phyloP scores from a whole-genome alignment of 2,113 vertebrate species.

The Heliornis fulica region DNA sequence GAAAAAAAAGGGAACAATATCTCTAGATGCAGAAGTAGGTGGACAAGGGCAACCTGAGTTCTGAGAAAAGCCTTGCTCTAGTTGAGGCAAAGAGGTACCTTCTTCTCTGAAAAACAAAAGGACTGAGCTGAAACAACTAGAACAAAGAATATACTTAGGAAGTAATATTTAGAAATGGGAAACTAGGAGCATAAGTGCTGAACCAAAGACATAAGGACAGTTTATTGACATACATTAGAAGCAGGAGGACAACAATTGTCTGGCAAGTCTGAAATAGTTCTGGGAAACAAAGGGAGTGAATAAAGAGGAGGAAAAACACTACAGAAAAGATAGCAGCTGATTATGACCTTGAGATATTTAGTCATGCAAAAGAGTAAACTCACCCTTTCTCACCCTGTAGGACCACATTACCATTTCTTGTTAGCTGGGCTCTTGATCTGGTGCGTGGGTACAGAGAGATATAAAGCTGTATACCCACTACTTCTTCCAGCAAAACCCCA shows the following conservation, averaged over 20 bases:
- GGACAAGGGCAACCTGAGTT: neutral
- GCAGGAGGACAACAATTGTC: neutral
- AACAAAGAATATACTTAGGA: neutral
- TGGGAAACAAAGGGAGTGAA: slow-evolving; percentile 26
- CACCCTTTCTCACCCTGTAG: neutral
- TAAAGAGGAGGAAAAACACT: neutral
- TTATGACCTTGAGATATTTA: neutral
- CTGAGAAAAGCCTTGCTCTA: neutral
- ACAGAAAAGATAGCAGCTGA: neutral
- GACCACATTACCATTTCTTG: neutral
- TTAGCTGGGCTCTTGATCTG: neutral
- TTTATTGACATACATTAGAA: neutral
- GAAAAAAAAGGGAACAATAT: neutral
- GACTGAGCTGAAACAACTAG: neutral
- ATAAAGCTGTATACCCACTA: neutral
- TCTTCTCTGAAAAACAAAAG: neutral
- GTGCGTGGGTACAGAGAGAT: too few relatives aligned
- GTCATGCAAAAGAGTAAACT: neutral
- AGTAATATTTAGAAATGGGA: neutral
- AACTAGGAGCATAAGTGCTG: neutral
- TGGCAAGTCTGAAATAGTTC: neutral
- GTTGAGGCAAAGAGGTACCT: neutral
- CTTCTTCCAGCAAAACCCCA: neutral
- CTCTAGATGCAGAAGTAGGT: neutral
- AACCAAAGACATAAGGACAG: neutral